A percentile compares a stretch with the other conserved stretches of the same genome.
Evolutionary conservation across 2,113 vertebrate species (phyloP).

Genomic region (Rhabdomys dilectus): DNA sequence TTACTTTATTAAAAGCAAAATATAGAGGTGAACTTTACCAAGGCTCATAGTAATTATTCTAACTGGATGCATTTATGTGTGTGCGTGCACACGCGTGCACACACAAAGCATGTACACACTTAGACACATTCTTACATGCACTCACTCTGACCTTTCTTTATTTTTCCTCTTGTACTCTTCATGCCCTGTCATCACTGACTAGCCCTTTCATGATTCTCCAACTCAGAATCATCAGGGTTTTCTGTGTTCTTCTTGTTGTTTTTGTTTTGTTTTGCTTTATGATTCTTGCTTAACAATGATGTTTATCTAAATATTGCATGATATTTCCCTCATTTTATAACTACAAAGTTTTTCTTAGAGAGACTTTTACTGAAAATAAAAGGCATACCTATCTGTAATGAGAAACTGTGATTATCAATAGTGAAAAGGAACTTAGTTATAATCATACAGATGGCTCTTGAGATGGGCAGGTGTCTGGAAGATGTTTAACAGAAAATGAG

Average conservation of each 20-base stretch:
- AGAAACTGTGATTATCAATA: background rate
- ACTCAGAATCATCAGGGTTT: conserved; percentile 59
- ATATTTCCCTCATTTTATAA: conserved; percentile 34
- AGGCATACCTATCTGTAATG: background rate
- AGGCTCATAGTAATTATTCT: conserved; percentile 54
- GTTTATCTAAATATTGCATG: background rate
- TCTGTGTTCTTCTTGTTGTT: background rate
- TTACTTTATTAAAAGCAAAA: conserved; percentile 77
- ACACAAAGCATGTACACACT: background rate
- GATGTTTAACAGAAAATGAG: background rate
- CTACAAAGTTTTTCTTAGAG: background rate
- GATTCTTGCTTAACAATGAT: background rate
- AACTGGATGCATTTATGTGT: background rate
- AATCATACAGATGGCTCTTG: background rate
- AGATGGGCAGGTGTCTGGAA: background rate
- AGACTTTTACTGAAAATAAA: background rate
- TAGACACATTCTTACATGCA: background rate
- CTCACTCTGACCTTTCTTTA: conserved; percentile 29
- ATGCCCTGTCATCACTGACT: background rate
- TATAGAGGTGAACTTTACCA: conserved; percentile 61
- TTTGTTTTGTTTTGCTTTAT: background rate
- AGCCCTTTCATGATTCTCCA: background rate
- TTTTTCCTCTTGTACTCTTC: background rate
- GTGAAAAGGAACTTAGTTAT: background rate
- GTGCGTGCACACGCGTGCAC: background rate